Evolutionary conservation across 2,888 invertebrate genomes (phyloP), one percentile per base, ranked within the genome.

Genomic region (Andricus quercusramuli): DNA sequence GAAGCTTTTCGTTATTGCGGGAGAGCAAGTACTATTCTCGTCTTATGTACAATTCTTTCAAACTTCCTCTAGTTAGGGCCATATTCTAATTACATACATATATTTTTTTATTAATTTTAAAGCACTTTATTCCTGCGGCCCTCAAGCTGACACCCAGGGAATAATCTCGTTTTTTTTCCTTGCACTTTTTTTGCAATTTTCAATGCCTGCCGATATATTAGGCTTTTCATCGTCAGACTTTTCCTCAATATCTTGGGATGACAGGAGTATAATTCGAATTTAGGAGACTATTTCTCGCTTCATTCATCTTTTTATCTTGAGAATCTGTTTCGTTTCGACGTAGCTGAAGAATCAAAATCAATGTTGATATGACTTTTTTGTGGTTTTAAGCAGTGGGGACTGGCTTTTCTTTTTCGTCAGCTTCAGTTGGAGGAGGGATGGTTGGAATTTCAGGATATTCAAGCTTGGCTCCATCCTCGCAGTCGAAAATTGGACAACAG

Each of bases 401-500:
- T 87, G 93, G 89, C 87, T 83, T 93, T 93, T 20, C 62, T 85
- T 91, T 92, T 80, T n/a, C 82, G 41, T 22, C 15, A 88, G 92
- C 79, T 85, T 93, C 88, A 93, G 93, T 88, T 88, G 93, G 86
- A 90, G 94, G 87, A 91, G 94, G 83, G 89, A 94, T 85, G 89
- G 95, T 91, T 78, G 95, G 95, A 85, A 97, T 95, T 89, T 97
- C 97, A 3, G 97, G 97, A 93, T 97, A 98, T 93, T 98, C 97
- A 89, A 98, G 93, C 89, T 96, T 96, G 78, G 95, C 97, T 65
- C 97, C 98, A 29, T 96, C 95, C 91, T 97, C 97, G 93, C 98
- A 98, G 13, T 96, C 96, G 94, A 97, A 98, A 84, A 94, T 93
- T 1, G 98, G 98, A 92, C 98, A 98, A 93, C 98, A 98, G 47